Evolutionary conservation across 2,113 vertebrate genomes (phyloP).

Genomic region (Nothobranchius kuhntae): DNA sequence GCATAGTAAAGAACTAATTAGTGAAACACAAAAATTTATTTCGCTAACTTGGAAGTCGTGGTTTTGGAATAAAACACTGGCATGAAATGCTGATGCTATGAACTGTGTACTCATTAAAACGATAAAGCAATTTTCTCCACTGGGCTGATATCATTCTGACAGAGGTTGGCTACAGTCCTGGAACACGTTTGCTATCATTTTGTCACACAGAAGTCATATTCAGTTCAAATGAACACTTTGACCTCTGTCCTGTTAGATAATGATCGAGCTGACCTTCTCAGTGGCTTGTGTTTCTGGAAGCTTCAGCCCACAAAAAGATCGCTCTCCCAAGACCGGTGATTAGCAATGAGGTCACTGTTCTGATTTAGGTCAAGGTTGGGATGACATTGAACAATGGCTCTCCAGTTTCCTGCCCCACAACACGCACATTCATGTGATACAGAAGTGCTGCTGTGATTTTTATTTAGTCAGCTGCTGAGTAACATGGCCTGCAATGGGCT

Average conservation of each 20-base stretch:
- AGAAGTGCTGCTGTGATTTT: too few species aligned
- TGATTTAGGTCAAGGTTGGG: constrained; percentile 64
- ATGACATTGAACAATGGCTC: constrained; percentile 17
- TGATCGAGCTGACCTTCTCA: constrained; percentile 28
- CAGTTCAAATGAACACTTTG: constrained; percentile 48
- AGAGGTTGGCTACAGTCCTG: not conserved
- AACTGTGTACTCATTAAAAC: constrained; percentile 13
- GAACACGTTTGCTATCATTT: too few species aligned
- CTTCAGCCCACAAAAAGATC: constrained; percentile 33
- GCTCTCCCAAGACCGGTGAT: constrained; percentile 49
- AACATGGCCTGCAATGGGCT: not conserved
- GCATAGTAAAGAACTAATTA: too few species aligned
- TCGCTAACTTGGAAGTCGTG: too few species aligned
- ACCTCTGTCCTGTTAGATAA: constrained; percentile 47
- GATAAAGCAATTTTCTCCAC: constrained; percentile 15
- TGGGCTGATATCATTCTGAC: constrained; percentile 35
- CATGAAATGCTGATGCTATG: constrained; percentile 3
- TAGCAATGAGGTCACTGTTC: constrained; percentile 54
- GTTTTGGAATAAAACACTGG: not conserved
- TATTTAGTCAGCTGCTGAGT: not conserved
- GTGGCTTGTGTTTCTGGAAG: constrained; percentile 45
- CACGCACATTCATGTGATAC: not conserved
- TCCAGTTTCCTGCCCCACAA: not conserved
- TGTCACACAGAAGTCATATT: not conserved
- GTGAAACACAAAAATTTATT: too few species aligned